A percentile compares a stretch with the other conserved stretches of the same genome.
phyloP scores from a whole-genome alignment of 2,113 vertebrate genomes.

The Aegithalos caudatus region DNA sequence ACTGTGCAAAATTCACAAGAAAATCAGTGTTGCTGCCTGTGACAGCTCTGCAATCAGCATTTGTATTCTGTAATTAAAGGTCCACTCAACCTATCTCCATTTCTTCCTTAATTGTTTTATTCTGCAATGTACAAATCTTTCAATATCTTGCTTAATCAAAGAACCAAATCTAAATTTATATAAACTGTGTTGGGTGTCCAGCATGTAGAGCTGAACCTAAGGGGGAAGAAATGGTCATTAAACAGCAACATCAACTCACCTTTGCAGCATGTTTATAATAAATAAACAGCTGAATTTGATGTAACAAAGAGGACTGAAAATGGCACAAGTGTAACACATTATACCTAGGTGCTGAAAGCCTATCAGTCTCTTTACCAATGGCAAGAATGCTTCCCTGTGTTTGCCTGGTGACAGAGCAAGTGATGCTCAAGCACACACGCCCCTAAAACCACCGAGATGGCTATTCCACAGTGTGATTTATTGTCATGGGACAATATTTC shows the following conservation, averaged over 20 bases:
- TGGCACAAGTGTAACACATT: not conserved
- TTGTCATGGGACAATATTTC: constrained; percentile 28
- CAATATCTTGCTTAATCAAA: not conserved
- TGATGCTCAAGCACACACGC: not conserved
- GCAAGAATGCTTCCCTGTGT: not conserved
- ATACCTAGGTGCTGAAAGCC: not conserved
- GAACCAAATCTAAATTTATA: not conserved
- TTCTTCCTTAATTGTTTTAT: not conserved
- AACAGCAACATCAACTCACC: not conserved
- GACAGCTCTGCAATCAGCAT: not conserved
- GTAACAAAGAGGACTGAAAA: not conserved
- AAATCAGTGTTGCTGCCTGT: not conserved
- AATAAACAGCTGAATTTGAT: not conserved
- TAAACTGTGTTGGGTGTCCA: not conserved
- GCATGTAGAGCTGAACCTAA: not conserved
- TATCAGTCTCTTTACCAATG: not conserved
- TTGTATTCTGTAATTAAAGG: not conserved
- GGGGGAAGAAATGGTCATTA: not conserved
- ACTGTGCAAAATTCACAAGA: constrained; percentile 44
- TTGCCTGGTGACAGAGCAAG: not conserved
- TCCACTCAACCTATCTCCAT: not conserved
- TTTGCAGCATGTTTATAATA: not conserved
- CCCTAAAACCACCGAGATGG: not conserved
- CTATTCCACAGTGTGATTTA: constrained; percentile 24
- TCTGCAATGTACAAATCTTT: not conserved